Base-by-base conservation (phyloP, 2,888 invertebrate genomes). In the Smittia aterrima region DNA sequence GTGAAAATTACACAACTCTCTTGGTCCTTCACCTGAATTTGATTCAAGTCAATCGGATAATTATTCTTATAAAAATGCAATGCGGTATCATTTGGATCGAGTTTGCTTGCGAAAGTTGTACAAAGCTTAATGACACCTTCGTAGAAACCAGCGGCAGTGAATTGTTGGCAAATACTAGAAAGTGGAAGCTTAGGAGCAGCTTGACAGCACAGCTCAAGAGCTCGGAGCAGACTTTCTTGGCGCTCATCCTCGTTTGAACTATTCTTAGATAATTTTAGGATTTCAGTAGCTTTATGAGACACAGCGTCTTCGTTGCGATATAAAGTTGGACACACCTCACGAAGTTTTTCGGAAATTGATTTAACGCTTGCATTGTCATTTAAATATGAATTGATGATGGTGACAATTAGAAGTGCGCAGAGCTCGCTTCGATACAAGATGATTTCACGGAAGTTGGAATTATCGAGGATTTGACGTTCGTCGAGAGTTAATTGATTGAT, bases 301-400 rank as follows among this genome's bases (percentile, higher is more conserved):
- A 95, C 92, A 1, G 97, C 98, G 83, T 99, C 98, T 85, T 98
- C 98, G 78, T 90, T 90, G 76, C 93, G 90, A 81, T 97, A 99
- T 25, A 99, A 85, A 78, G 92, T 92, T 0, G 99, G 98, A 79
- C 98, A 99, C 1, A 95, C 87, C 78, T 95, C 92, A 66, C 97
- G 86, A 74, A 99, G 83, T 79, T 92, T 92, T 24, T 88, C 86
- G 75, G 95, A 97, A 76, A 99, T 94, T 0, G 93, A 90, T 80
- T 95, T 95, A 1, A 97, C 95, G 0, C 95, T 94, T 0, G 98
- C 97, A 81, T 96, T 95, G 81, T 99, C 98, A 75, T 92, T 92
- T 18, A 99, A 86, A 83, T 98, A 99, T 75, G 93, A 91, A 78
- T 94, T 92, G 70, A 98, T 93, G 13, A 98, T 84, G 66, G 92